Evolutionary conservation across 1,140 invertebrate species (phyloP), one percentile per base, ranked within the genome.

Genomic region (Zaprionus gabonicus): DNA sequence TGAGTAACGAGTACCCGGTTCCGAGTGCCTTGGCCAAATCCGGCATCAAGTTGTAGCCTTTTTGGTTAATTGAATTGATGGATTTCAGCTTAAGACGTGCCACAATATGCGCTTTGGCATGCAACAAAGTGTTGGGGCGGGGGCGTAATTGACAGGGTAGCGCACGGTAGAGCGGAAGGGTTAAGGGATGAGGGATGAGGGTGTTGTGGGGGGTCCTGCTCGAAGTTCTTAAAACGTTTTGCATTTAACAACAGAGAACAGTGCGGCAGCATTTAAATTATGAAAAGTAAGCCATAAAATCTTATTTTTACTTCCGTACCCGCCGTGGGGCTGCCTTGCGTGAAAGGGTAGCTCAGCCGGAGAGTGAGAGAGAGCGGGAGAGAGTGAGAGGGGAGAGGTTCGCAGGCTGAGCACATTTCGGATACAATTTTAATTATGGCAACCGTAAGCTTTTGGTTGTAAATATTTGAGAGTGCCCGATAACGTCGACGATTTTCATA

Each of bases 381-480:
- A 41, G 15, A 17, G 25, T 1, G 25, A 20, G 13, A 7, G 10
- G 13, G 5, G 63, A 28, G 25, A 44, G 41, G 41, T n/a, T 17
- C 17, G 55, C 5, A 64, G 70, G 64, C n/a, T 58, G 73, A 76
- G 73, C 73, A 76, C 73, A 82, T 80, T 91, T 91, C 83, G 91
- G 91, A 91, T 92, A 92, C 91, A 92, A 92, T 92, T 92, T 92
- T 92, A 92, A 92, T 92, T 92, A 92, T 92, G 91, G 88, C 91
- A 92, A 92, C 87, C 91, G 91, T 92, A 92, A 92, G 91, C 87
- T 92, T 92, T 91, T 81, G 91, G 91, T 92, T 92, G 91, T 92
- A 92, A 92, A 92, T 92, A 92, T 92, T 92, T 92, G 91, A 91
- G 82, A 90, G 83, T 91, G 81, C 84, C 91, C 82, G 82, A 91